Conservation (phyloP, 1,140 invertebrate genomes). For the Temnothorax nylanderi region DNA sequence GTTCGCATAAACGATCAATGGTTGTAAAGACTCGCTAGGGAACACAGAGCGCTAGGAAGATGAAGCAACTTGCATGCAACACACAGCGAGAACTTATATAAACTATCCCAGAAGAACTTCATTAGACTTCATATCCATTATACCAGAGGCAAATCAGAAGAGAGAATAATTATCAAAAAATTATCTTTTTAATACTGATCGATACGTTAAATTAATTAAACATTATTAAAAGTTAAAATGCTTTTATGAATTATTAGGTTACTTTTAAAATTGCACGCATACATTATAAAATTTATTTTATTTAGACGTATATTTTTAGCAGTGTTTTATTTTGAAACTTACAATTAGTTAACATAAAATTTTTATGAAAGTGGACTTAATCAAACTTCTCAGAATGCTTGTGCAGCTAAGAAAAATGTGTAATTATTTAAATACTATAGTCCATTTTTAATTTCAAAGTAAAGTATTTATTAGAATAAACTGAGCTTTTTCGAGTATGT, state of each 20-base stretch:
- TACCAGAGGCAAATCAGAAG: background rate
- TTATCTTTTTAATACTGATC: background rate
- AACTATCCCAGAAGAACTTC: background rate
- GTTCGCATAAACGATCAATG: slow-evolving; percentile 44
- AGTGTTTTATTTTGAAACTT: background rate
- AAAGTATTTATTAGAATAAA: background rate
- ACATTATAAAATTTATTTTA: background rate
- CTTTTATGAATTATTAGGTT: no score
- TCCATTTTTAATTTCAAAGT: background rate
- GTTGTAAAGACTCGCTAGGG: background rate
- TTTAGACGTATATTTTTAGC: background rate
- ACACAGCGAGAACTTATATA: slow-evolving; percentile 2
- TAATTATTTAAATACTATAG: background rate
- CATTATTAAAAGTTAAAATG: no score
- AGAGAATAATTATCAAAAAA: background rate
- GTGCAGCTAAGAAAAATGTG: background rate
- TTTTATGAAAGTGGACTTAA: background rate
- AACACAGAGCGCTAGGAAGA: slow-evolving; percentile 6
- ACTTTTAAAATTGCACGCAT: no score
- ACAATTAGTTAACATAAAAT: background rate
- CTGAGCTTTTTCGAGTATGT: background rate
- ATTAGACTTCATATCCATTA: background rate
- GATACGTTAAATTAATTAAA: no score
- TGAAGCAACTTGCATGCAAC: slow-evolving; percentile 36
- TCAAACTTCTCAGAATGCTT: background rate